phyloP scores from a whole-genome alignment of 2,797 vertebrate species.

The Scarus forsteni region DNA sequence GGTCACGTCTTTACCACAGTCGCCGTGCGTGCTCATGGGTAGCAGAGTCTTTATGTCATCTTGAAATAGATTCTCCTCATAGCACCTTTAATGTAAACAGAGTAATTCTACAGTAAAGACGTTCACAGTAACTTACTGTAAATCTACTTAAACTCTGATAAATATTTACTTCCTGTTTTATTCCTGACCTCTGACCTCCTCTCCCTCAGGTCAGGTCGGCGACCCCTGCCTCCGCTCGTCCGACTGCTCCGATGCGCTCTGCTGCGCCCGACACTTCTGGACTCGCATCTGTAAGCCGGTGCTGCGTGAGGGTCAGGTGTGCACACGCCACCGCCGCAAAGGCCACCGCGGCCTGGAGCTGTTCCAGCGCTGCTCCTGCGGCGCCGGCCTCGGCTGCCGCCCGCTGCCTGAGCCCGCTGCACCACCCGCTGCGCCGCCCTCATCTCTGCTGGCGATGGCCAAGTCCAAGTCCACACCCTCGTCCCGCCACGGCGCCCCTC shows the following conservation, averaged over 20 bases:
- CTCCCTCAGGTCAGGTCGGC: conserved; percentile 91
- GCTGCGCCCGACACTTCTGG: conserved; percentile 97
- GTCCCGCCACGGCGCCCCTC: conserved; percentile 34
- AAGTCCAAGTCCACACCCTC: conserved; percentile 42
- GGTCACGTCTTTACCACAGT: too few relatives aligned
- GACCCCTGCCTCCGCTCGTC: conserved; percentile 90
- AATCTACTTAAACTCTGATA: too few relatives aligned
- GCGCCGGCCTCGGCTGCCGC: conserved; percentile 86
- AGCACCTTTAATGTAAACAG: too few relatives aligned
- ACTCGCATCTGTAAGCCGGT: conserved; percentile 95
- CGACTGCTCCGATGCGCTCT: conserved; percentile 87
- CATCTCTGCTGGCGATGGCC: neutral
- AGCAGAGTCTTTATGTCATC: too few relatives aligned
- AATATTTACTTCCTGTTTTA: too few relatives aligned
- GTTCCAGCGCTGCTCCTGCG: conserved; percentile 94
- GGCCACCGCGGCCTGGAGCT: conserved; percentile 89
- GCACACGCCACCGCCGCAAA: conserved; percentile 90
- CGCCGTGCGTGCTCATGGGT: too few relatives aligned
- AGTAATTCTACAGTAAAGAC: too few relatives aligned
- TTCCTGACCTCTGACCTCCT: too few relatives aligned
- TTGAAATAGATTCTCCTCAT: too few relatives aligned
- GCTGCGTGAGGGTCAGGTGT: conserved; percentile 91
- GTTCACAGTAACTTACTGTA: too few relatives aligned
- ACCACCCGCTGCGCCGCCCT: fast-evolving
- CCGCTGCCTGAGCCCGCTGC: conserved; percentile 81